Percentiles rank a stretch among this genome's conserved stretches.
Conservation (phyloP, 2,888 invertebrate genomes). For the Neria commutata region DNA sequence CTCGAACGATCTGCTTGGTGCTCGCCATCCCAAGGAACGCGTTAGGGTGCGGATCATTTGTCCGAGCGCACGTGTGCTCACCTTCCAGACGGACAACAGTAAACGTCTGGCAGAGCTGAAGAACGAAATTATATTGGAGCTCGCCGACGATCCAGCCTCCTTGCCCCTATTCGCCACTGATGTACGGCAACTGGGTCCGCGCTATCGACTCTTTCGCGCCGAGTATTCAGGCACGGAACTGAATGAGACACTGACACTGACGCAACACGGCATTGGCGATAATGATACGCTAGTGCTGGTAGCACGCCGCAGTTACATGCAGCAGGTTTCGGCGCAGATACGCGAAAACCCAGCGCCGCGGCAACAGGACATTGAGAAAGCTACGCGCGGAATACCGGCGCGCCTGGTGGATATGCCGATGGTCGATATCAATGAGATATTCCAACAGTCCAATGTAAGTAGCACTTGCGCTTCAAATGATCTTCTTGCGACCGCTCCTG, state of each 20-base stretch:
- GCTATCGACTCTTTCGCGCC: conserved; percentile 55
- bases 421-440: conserved; percentile 61
- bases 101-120: conserved; percentile 54
- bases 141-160: conserved; percentile 55
- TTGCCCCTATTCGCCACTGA: conserved; percentile 56
- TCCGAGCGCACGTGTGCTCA: conserved; percentile 53
- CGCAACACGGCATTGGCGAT: conserved; percentile 46
- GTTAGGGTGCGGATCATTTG: conserved; percentile 55
- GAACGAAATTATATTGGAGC: conserved; percentile 54
- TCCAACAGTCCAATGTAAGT: conserved; percentile 63
- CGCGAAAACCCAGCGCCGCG: conserved; percentile 63
- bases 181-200: conserved; percentile 49
- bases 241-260: conserved; percentile 48
- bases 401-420: conserved; percentile 52
- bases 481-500: too few relatives aligned
- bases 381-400: conserved; percentile 61
- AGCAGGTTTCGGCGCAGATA: conserved; percentile 39
- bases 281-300: conserved; percentile 55
- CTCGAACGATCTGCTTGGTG: conserved; percentile 28
- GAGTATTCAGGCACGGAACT: conserved; percentile 49
- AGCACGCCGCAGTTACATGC: conserved; percentile 50
- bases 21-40: conserved; percentile 35
- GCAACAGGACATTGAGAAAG: conserved; percentile 61
- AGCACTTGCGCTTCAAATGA: too few relatives aligned
- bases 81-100: conserved; percentile 47